Percentiles rank a stretch among this genome's conserved stretches.
phyloP scores from a whole-genome alignment of 2,797 vertebrate genomes.

The Limosa lapponica region DNA sequence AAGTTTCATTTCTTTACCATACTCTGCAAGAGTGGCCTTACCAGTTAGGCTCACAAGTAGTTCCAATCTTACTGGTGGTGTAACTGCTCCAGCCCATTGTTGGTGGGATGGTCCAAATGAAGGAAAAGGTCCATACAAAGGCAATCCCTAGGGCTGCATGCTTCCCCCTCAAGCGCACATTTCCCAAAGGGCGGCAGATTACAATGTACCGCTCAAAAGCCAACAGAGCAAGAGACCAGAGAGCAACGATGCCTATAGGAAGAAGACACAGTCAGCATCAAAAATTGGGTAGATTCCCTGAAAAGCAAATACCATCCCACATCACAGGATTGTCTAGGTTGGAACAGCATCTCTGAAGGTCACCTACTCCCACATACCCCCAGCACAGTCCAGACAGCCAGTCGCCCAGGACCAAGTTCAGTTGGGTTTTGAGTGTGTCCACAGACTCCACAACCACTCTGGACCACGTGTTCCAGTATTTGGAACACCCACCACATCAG shows the following conservation, averaged over 20 bases:
- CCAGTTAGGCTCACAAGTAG: constrained; percentile 94
- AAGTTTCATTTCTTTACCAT: neutral
- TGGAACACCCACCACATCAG: neutral
- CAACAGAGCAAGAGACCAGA: constrained; percentile 92
- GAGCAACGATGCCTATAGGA: constrained; percentile 85
- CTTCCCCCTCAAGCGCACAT: constrained; percentile 77
- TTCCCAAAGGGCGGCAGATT: constrained; percentile 86
- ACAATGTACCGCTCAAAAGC: constrained; percentile 89
- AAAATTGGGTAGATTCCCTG: no score
- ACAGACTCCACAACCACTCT: neutral
- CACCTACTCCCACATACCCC: neutral
- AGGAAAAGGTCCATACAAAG: constrained; percentile 91
- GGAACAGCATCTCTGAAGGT: neutral
- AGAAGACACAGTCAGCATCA: neutral
- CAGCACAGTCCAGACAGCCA: accelerated
- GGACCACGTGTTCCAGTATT: neutral
- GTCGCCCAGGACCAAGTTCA: neutral
- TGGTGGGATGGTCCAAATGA: constrained; percentile 90
- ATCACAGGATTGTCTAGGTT: neutral
- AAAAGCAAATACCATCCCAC: neutral
- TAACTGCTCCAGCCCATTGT: constrained; percentile 92
- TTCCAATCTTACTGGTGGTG: constrained; percentile 91
- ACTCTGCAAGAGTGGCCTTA: constrained; percentile 70
- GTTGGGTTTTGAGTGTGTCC: neutral
- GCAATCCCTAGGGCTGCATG: constrained; percentile 85